phyloP scores from a whole-genome alignment of 2,888 invertebrate genomes.

The Capitulum mitella region DNA sequence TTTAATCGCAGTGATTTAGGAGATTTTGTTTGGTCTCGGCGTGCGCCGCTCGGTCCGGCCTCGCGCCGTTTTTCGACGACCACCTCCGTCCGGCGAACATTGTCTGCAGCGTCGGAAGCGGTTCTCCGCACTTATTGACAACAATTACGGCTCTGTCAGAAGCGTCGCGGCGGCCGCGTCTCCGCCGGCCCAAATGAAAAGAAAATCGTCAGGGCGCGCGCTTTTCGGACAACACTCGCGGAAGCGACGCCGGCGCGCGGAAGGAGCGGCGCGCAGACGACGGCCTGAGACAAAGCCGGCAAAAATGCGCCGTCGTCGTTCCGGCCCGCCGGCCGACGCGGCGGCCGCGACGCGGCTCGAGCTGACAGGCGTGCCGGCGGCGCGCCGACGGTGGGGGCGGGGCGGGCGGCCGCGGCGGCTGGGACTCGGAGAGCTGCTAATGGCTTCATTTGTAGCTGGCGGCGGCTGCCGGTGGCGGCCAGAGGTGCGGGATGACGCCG shows the following conservation, averaged over 20 bases:
- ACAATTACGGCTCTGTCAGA: conserved; percentile 14
- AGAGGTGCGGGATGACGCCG: background rate
- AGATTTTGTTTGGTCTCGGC: background rate
- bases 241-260: background rate
- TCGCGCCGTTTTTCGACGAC: background rate
- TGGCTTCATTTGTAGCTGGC: too few relatives aligned
- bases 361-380: too few relatives aligned
- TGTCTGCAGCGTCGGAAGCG: conserved; percentile 1
- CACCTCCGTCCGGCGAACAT: background rate
- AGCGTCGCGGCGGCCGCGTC: background rate
- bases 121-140: conserved; percentile 1
- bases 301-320: background rate
- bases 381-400: background rate
- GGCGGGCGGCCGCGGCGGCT: background rate
- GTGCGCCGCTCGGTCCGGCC: background rate
- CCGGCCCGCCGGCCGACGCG: background rate
- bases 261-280: background rate
- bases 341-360: too few relatives aligned
- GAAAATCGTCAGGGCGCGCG: conserved; percentile 7
- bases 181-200: background rate
- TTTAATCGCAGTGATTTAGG: background rate
- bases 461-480: too few relatives aligned
- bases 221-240: background rate
- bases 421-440: background rate
- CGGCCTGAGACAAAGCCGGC: background rate